Conservation (phyloP, 2,797 vertebrate genomes). For the Gallinago stenura region DNA sequence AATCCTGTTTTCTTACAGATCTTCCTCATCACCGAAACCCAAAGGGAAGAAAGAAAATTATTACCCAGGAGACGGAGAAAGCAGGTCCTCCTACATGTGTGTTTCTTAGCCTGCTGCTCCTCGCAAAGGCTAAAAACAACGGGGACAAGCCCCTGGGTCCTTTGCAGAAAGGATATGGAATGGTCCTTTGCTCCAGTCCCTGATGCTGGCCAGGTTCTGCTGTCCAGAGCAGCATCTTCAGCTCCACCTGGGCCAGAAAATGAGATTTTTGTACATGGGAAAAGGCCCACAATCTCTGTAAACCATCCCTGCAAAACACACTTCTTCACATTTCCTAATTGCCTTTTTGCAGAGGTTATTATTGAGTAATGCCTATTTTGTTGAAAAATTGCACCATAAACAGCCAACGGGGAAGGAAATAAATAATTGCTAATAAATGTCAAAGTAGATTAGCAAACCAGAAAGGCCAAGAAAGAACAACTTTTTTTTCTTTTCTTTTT, state of each 20-base stretch:
- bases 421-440: conserved; percentile 53
- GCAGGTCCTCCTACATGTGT: background rate
- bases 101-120: background rate
- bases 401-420: conserved; percentile 39
- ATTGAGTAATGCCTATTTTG: conserved; percentile 51
- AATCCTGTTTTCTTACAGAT: conserved; percentile 15
- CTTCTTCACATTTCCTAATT: conserved; percentile 29
- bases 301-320: background rate
- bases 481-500: background rate
- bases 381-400: conserved; percentile 46
- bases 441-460: conserved; percentile 21
- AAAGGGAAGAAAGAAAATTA: background rate
- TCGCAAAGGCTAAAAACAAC: background rate
- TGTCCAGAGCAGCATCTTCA: background rate
- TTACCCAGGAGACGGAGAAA: background rate
- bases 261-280: background rate
- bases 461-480: background rate
- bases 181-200: background rate
- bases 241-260: background rate
- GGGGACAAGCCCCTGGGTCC: background rate
- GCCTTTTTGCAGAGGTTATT: conserved; percentile 44
- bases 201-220: accelerated
- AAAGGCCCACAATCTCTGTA: background rate
- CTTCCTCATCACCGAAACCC: conserved; percentile 40
- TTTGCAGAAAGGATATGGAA: background rate